Base-by-base conservation (phyloP, 2,113 vertebrate genomes). In the Diphyllodes magnificus region DNA sequence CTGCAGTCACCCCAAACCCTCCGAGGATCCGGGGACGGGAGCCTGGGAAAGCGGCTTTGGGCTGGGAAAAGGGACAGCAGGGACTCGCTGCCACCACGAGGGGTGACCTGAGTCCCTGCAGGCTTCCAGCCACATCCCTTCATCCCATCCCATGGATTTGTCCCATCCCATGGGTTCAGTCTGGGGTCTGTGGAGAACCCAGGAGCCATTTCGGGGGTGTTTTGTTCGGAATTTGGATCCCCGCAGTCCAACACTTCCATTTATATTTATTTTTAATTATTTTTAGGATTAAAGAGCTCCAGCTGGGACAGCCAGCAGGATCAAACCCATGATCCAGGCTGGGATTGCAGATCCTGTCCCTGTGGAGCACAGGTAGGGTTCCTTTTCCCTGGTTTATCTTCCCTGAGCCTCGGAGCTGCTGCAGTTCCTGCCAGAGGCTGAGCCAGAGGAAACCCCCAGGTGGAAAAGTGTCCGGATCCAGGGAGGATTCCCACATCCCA, bases 321-420 rank as follows among this genome's bases (percentile, higher is more conserved):
- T 25, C 27, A 1, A 69, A 39, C 31, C 54, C 60, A 10, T 1
- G 56, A 61, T 49, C 60, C 3, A 3, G 54, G 70, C 78, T 66
- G 83, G 69, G 59, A 9, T 50, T 57, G 44, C 17, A 27, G 42
- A 18, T 47, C 53, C 13, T 20, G 68, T 80, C 76, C 61, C 64
- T 39, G 0, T 0, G 1, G 66, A 86, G 40, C 6, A 0, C 77
- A 59, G 72, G 72, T 8, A 33, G 1, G 10, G 50, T 31, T 80
- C 28, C 64, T 82, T 90, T 89, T 78, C 73, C 78, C 86, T 65
- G 59, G 4, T 78, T 90, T 69, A 33, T 78, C 82, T 73, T 56
- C 25, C 44, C 88, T 56, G 54, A 81, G 73, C n/a, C 69, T 84
- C 81, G 3, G 60, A 70, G 54, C 47, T 87, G 93, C 82, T 87